A percentile compares a stretch with the other conserved stretches of the same genome.
Evolutionary conservation across 2,888 invertebrate genomes (phyloP).

Genomic region (Trilocha varians): DNA sequence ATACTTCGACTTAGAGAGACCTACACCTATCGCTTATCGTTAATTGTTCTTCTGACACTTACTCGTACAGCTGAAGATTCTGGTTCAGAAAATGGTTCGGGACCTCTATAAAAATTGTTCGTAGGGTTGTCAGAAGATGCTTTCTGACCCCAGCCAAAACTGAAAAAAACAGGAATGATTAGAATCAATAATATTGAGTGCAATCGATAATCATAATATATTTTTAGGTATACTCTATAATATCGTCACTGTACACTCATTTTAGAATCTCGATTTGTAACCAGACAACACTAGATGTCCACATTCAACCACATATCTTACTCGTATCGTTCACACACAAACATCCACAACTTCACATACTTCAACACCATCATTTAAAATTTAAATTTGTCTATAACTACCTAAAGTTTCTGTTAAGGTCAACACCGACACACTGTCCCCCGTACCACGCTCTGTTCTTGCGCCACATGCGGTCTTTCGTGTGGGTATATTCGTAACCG

Average conservation of each 20-base stretch:
- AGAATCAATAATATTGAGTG: no score
- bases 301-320: no score
- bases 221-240: no score
- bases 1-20: no score
- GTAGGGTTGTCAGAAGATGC: conserved; percentile 47
- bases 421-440: conserved; percentile 77
- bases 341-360: no score
- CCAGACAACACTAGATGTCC: no score
- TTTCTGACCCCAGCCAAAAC: conserved; percentile 48
- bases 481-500: conserved; percentile 90
- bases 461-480: conserved; percentile 85
- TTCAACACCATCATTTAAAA: not conserved
- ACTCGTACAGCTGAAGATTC: conserved; percentile 50
- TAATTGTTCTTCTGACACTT: conserved; percentile 9
- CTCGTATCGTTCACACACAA: no score
- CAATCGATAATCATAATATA: no score
- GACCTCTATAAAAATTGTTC: conserved; percentile 44
- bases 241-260: no score
- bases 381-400: conserved; percentile 12
- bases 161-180: conserved; percentile 14
- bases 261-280: no score
- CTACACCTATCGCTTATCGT: no score
- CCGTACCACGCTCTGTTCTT: conserved; percentile 76
- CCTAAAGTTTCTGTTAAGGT: conserved; percentile 91
- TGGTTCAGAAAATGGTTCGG: conserved; percentile 52